Evolutionary conservation across 2,797 vertebrate species (phyloP), one percentile per base, ranked within the genome.

Genomic region (Gymnopithys bicolor): DNA sequence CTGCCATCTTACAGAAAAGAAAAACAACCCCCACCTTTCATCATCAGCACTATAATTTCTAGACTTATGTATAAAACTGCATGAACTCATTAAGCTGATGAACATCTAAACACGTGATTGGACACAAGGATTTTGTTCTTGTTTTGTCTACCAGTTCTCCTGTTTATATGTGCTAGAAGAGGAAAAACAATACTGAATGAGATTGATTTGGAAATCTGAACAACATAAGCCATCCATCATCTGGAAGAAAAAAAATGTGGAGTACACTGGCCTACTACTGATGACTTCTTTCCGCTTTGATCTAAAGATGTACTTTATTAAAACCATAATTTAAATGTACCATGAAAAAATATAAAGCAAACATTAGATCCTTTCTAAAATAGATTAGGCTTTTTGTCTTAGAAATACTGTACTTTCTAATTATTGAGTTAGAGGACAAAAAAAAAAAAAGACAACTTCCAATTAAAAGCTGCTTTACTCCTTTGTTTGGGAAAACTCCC

Each of bases 251-350:
- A 92, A 93, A 96, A 94, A 86, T 94, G 85, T 96, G 97, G 97
- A 97, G 96, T 96, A 97, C 96, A 97, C 97, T 98, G 97, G 97
- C 97, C 98, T 98, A 98, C 98, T 98, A 98, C 98, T 98, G 98
- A 98, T 98, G 95, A 97, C 97, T 98, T 97, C 97, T 97, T 97
- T 97, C 97, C 98, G 94, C 97, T 98, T 98, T 98, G 97, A 97
- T 96, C 97, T 98, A 98, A 98, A 98, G 97, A 98, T 98, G 97
- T 98, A 98, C 98, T 98, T 98, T 98, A 98, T 98, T 98, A 98
- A 98, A 98, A 97, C 94, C 96, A 96, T 98, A 98, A 98, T 98
- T 98, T 98, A 98, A 98, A 96, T 97, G 94, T 98, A 98, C 97
- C 94, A 97, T 97, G 97, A 97, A 95, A 84, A 97, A 98, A 97